Base-by-base conservation (phyloP, 2,888 invertebrate genomes). In the Acanthosoma haemorrhoidale region DNA sequence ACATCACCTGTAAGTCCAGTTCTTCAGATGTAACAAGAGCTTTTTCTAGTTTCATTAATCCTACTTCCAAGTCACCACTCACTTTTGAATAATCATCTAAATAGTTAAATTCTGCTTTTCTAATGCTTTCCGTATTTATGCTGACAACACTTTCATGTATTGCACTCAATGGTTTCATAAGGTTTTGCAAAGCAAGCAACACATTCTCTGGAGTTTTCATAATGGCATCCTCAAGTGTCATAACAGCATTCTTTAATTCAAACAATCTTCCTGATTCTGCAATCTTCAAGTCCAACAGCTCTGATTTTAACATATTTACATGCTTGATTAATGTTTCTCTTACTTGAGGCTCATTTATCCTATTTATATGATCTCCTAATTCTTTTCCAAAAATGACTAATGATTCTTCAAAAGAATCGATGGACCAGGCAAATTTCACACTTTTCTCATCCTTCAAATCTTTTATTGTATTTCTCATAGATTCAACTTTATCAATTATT, bases 1-100 rank as follows among this genome's bases (percentile, higher is more conserved):
- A 81, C 70, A 84, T 79, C 13, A 85, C 85, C 78, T 85, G 84
- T 16, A 87, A 80, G 3, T 82, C 84, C 0, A 86, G 85, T 73
- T 86, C 79, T 4, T 61, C 64, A 76, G 86, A 79, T 43, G 85
- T 85, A 68, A 82, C 76, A 1, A 79, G 72, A 11, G 80, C 75
- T 39, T 83, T 81, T 73, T 83, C 75, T n/a, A 75, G 32, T 60
- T 72, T 74, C 72, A 73, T 73, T 38, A 75, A 72, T 3, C 74
- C 74, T 18, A 73, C 58, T 66, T 75, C 75, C 25, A 75, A 71
- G 36, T 73, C 75, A 32, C 70, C 69, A 34, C 74, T 71, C 4
- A 70, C 72, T 69, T 73, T 74, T 21, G 74, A 74, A 64, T 74
- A 74, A 15, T 68, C 51, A 16, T 73, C 73, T 63, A 73, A 58